Conservation (phyloP, 1,140 invertebrate species). For the Streblospio benedicti region DNA sequence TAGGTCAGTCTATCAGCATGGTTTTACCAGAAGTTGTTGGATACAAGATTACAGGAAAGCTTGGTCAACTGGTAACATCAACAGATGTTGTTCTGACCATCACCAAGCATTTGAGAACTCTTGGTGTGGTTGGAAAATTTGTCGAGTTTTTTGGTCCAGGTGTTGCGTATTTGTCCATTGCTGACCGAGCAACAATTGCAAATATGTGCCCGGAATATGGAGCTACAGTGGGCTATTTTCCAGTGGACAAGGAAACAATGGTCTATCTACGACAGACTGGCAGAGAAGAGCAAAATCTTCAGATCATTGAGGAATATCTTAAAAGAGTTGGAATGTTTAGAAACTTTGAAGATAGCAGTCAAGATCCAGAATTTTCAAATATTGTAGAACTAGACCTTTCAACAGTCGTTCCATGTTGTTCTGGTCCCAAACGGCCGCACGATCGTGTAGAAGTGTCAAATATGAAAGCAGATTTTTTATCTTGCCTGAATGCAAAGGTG, state of each 20-base stretch:
- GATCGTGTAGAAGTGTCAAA: conserved; percentile 82
- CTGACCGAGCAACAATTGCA: conserved; percentile 67
- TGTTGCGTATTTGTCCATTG: conserved; percentile 79
- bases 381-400: conserved; percentile 76
- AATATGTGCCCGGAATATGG: conserved; percentile 97
- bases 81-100: conserved; percentile 96
- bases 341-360: conserved; percentile 68
- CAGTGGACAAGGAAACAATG: conserved; percentile 79
- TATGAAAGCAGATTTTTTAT: conserved; percentile 82
- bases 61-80: conserved; percentile 80
- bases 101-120: conserved; percentile 86
- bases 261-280: conserved; percentile 82
- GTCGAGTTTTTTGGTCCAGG: conserved; percentile 97
- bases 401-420: conserved; percentile 86
- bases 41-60: conserved; percentile 74
- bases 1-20: conserved; percentile 95
- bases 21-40: conserved; percentile 90
- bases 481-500: conserved; percentile 83
- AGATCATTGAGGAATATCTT: conserved; percentile 75
- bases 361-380: conserved; percentile 83
- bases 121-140: conserved; percentile 96
- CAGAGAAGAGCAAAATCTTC: conserved; percentile 74
- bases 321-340: conserved; percentile 70
- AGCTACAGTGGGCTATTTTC: conserved; percentile 91
- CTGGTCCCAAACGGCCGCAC: conserved; percentile 93